phyloP scores from a whole-genome alignment of 2,797 vertebrate species.

The Trachurus trachurus region DNA sequence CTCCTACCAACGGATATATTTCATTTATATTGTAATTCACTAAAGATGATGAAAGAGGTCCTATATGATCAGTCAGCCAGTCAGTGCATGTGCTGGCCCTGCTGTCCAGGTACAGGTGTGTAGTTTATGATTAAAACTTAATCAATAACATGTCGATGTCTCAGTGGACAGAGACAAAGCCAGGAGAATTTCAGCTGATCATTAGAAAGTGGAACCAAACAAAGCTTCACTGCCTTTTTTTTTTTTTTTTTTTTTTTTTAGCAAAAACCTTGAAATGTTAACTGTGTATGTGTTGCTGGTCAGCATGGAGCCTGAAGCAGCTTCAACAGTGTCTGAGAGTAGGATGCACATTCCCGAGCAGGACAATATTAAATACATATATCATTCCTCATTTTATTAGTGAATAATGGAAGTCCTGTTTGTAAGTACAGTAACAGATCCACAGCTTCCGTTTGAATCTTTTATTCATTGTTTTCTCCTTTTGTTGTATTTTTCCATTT shows the following conservation, averaged over 20 bases:
- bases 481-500: not conserved
- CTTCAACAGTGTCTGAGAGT: not conserved
- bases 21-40: no score
- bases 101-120: no score
- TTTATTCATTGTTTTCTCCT: not conserved
- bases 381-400: not conserved
- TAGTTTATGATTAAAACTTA: not conserved
- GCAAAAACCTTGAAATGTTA: constrained; percentile 19
- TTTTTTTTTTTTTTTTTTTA: not conserved
- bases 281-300: constrained; percentile 12
- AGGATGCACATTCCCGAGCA: not conserved
- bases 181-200: not conserved
- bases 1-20: no score
- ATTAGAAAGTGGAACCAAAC: constrained; percentile 20
- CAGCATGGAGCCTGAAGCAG: not conserved
- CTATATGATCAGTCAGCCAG: no score
- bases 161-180: not conserved
- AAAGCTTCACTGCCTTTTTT: constrained; percentile 34
- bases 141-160: not conserved
- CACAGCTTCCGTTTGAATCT: no score
- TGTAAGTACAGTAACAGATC: not conserved
- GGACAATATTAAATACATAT: not conserved
- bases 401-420: not conserved
- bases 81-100: no score
- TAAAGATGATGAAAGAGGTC: no score